Percentiles rank a stretch among this genome's conserved stretches.
Evolutionary conservation across 2,888 invertebrate genomes (phyloP).

Genomic region (Ischnura elegans): DNA sequence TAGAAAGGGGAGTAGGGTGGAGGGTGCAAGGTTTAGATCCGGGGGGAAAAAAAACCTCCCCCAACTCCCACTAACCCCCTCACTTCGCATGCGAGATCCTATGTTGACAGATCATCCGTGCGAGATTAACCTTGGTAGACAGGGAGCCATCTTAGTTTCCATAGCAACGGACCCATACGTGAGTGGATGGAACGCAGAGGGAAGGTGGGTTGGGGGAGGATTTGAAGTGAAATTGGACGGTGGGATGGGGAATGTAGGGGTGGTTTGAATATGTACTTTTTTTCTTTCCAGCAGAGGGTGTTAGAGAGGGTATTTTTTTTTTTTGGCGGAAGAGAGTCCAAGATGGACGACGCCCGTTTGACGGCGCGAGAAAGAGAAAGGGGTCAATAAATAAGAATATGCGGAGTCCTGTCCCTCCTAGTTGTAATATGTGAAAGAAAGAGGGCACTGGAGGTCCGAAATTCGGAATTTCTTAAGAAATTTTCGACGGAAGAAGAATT

Average conservation of each 20-base stretch:
- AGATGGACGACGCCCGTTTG: constrained; percentile 33
- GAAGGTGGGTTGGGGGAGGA: constrained; percentile 1
- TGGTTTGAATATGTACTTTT: background rate
- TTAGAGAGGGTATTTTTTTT: background rate
- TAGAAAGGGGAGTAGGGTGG: background rate
- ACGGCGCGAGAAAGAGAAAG: background rate
- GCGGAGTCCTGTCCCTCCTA: background rate
- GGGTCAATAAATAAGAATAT: constrained; percentile 35
- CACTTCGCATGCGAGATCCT: background rate
- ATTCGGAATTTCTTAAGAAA: background rate
- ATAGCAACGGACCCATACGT: constrained; percentile 61
- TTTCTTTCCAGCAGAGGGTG: background rate
- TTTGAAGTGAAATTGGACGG: background rate
- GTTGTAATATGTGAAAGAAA: background rate
- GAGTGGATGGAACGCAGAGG: constrained; percentile 44
- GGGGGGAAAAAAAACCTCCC: background rate
- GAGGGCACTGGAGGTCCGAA: background rate
- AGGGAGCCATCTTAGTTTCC: constrained; percentile 63
- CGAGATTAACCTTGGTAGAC: constrained; percentile 67
- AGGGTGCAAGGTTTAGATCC: background rate
- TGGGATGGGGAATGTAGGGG: background rate
- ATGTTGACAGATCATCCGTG: constrained; percentile 62
- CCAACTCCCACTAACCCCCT: background rate
- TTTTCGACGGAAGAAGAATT: no score
- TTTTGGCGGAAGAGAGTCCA: background rate